phyloP scores from a whole-genome alignment of 2,113 vertebrate genomes.

The Erinaceus europaeus region DNA sequence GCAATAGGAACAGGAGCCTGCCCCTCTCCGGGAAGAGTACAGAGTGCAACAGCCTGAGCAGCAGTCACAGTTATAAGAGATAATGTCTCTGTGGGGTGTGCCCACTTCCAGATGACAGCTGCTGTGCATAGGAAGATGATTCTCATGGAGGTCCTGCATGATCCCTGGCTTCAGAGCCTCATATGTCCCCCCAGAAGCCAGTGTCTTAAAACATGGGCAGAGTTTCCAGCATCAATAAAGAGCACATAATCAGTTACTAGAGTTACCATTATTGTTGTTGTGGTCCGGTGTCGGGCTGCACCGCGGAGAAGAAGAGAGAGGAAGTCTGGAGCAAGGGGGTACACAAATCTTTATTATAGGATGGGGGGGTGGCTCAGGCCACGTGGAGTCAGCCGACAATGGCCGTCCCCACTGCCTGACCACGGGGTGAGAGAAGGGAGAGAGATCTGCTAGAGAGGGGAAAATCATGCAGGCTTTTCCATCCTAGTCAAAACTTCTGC shows the following conservation, averaged over 20 bases:
- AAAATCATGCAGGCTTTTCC: no score
- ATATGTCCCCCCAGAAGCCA: neutral
- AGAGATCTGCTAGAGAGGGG: slow-evolving; percentile 41
- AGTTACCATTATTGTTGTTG: neutral
- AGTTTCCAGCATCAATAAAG: neutral
- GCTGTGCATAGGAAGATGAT: neutral
- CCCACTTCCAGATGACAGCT: neutral
- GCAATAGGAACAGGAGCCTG: no score
- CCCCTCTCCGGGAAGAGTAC: neutral
- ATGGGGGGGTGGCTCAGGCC: no score
- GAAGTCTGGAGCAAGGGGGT: no score
- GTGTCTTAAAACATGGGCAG: neutral
- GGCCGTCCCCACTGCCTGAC: no score
- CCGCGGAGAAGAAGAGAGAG: no score
- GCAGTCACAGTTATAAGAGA: neutral
- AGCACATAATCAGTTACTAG: neutral
- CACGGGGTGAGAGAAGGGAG: no score
- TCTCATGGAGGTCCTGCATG: neutral
- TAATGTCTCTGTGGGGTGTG: neutral
- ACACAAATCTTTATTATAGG: no score
- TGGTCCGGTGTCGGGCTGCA: no score
- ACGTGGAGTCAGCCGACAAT: no score
- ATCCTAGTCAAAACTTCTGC: slow-evolving; percentile 48
- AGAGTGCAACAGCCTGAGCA: neutral
- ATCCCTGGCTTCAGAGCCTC: neutral